A percentile compares a stretch with the other conserved stretches of the same genome.
Conservation (phyloP, 1,140 invertebrate species). For the Heliconius nattereri region DNA sequence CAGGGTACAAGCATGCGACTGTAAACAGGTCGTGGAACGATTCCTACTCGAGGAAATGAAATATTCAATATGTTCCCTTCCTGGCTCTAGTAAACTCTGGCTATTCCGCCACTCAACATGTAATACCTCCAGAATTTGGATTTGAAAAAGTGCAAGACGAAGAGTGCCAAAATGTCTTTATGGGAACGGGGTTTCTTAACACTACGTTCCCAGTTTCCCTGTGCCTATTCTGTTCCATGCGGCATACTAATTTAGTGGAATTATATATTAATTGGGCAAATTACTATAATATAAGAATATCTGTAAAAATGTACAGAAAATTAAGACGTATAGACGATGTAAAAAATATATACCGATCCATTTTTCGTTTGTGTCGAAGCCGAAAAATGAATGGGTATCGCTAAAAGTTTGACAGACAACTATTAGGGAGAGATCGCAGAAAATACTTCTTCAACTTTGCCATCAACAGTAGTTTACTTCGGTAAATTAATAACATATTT, state of each 20-base stretch:
- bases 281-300: no score
- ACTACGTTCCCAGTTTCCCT: background rate
- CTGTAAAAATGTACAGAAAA: no score
- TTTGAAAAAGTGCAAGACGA: no score
- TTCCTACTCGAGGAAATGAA: background rate
- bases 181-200: background rate
- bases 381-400: conserved; percentile 1
- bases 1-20: no score
- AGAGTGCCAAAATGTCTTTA: background rate
- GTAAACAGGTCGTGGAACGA: no score
- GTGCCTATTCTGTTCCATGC: background rate
- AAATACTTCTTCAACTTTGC: background rate
- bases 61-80: background rate
- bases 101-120: no score
- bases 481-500: conserved; percentile 3
- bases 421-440: conserved; percentile 3
- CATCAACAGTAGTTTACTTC: conserved; percentile 1
- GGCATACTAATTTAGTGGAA: background rate
- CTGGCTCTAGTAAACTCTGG: no score
- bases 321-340: no score
- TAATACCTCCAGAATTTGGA: no score
- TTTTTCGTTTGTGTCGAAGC: background rate
- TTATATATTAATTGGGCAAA: no score
- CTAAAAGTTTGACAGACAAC: conserved; percentile 8
- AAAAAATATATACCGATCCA: background rate